Conservation (phyloP, 2,888 invertebrate genomes). For the Dione juno region DNA sequence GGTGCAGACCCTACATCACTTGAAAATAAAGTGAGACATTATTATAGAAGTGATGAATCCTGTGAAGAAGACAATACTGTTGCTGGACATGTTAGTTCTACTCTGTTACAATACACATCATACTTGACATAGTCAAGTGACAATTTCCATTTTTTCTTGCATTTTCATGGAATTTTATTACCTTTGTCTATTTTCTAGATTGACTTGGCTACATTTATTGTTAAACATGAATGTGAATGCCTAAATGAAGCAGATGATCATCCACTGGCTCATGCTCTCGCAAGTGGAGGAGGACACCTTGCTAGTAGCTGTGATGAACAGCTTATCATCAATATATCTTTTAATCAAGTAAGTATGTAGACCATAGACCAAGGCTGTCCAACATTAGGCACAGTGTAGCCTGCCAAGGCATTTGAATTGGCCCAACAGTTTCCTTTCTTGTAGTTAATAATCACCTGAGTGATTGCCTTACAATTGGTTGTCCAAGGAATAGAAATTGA, state of each 20-base stretch:
- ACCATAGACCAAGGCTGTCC: no score
- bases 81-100: conserved; percentile 89
- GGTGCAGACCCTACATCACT: conserved; percentile 93
- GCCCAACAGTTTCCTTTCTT: no score
- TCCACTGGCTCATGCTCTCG: conserved; percentile 88
- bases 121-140: not conserved
- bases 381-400: no score
- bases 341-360: conserved; percentile 86
- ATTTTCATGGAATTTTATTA: no score
- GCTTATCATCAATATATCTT: conserved; percentile 93
- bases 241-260: conserved; percentile 98
- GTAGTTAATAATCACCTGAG: no score
- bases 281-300: conserved; percentile 86
- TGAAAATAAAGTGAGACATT: conserved; percentile 95
- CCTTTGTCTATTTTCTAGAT: conserved; percentile 85
- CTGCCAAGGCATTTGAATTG: no score
- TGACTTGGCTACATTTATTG: conserved; percentile 93
- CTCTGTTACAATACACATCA: not conserved
- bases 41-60: conserved; percentile 87
- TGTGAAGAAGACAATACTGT: conserved; percentile 87
- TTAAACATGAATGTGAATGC: conserved; percentile 96
- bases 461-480: no score
- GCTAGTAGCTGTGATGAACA: conserved; percentile 98
- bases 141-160: no score
- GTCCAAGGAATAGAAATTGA: no score